These are phyloP conservation scores for Drosophila sechellia DNA, from an alignment of 1,140 invertebrate species.

Conservation along the genomic window DNA sequence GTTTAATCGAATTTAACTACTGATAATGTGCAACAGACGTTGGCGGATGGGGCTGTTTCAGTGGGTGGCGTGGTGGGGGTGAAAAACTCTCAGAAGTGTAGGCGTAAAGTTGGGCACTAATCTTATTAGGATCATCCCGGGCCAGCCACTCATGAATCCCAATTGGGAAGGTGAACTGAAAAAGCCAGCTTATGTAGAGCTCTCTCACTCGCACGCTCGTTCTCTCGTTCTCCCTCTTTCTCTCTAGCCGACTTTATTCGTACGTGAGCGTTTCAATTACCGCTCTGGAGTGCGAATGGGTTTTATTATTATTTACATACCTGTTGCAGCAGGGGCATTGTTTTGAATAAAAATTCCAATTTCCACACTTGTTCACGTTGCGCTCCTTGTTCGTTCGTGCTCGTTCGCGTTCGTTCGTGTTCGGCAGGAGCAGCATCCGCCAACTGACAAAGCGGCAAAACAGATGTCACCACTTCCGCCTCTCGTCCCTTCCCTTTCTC, in stretches of 20 bases:
- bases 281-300: constrained; percentile 74
- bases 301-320: constrained; percentile 84
- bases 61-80: neutral
- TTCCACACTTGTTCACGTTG: constrained; percentile 79
- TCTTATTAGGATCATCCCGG: constrained; percentile 81
- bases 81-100: constrained; percentile 25
- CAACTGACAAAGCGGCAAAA: constrained; percentile 76
- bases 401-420: constrained; percentile 32
- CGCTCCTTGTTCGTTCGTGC: constrained; percentile 29
- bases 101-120: constrained; percentile 80
- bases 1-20: constrained; percentile 84
- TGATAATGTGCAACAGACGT: constrained; percentile 81
- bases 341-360: constrained; percentile 85
- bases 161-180: constrained; percentile 27
- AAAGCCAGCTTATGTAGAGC: constrained; percentile 58
- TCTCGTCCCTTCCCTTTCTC: constrained; percentile 16
- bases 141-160: constrained; percentile 28
- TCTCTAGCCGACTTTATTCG: constrained; percentile 23
- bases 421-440: constrained; percentile 65
- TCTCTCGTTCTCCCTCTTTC: constrained; percentile 24
- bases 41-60: neutral
- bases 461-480: constrained; percentile 81
- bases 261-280: constrained; percentile 79
- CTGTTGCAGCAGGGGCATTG: constrained; percentile 84
- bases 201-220: constrained; percentile 16